These are phyloP conservation scores for Azemiops feae DNA, from an alignment of 2,113 vertebrate genomes.

Conservation along the genomic window DNA sequence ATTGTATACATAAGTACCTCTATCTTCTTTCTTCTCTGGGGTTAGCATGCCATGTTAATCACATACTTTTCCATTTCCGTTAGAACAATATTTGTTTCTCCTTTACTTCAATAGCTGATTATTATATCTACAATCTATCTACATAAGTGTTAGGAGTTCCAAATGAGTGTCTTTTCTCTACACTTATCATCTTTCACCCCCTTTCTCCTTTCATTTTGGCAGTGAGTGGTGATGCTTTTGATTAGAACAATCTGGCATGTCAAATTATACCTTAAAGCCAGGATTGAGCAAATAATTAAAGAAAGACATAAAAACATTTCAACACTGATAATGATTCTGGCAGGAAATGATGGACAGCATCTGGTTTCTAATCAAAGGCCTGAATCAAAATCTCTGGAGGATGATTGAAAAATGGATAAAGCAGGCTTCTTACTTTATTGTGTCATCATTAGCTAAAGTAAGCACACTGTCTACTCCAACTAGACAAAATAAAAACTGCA, in stretches of 20 bases:
- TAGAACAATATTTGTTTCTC: constrained; percentile 69
- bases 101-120: constrained; percentile 62
- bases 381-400: constrained; percentile 7
- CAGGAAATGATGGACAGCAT: constrained; percentile 25
- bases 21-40: neutral
- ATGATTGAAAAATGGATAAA: neutral
- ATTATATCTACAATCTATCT: constrained; percentile 68
- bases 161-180: constrained; percentile 56
- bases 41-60: constrained; percentile 55
- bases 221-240: constrained; percentile 39
- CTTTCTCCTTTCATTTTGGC: constrained; percentile 28
- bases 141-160: constrained; percentile 52
- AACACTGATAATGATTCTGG: neutral
- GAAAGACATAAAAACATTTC: neutral
- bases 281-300: neutral
- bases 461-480: neutral
- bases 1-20: constrained; percentile 30
- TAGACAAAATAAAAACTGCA: neutral
- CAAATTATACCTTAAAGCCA: constrained; percentile 43
- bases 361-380: constrained; percentile 25
- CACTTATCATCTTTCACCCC: constrained; percentile 49
- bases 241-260: constrained; percentile 50
- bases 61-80: constrained; percentile 62
- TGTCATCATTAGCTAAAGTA: neutral
- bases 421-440: neutral